Base-by-base conservation (phyloP, 2,888 invertebrate species). In the Melipona beecheii region DNA sequence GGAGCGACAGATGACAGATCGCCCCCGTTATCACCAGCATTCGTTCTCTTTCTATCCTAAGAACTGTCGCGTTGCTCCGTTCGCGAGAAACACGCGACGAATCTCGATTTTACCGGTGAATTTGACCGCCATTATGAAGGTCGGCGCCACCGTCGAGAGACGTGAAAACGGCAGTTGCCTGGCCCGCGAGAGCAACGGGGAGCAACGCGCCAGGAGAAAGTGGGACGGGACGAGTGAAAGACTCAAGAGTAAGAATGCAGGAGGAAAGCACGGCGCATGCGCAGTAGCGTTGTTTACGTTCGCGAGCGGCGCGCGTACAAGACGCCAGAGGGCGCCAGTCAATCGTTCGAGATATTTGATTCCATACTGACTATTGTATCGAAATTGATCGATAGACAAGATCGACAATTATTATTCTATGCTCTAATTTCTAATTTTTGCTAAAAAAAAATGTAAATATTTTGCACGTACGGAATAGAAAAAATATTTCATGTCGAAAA, bases 221-320 rank as follows among this genome's bases (percentile, higher is more conserved):
- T 43, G 71, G 56, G 65, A 65, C 11, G 36, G 54, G 56, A 27
- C 2, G 27, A 71, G 62, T n/a, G 68, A 80, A 78, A 69, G 80
- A 75, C 43, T 84, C 58, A 75, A 78, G 86, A 78, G 73, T 74
- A 83, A 69, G 70, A 81, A 66, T 78, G 85, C 66, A 72, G 83
- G 56, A 70, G 82, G 79, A 69, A 76, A 66, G 72, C 49, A 17
- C 56, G 73, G 90, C 93, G 93, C 93, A 91, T 91, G 93, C 93
- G 93, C 92, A 79, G 49, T 64, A 5, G 52, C 79, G 90, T 93
- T 94, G 93, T 94, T 94, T 94, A 94, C 92, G 92, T 93, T 92
- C 91, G 89, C 91, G 90, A 91, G 77, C 84, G 76, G 84, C 87
- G 80, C 75, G 85, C 86, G 83, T 74, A 68, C 60, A 70, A 75